Evolutionary conservation across 2,113 vertebrate genomes (phyloP).

Genomic region (Phylloscopus trochiloides): DNA sequence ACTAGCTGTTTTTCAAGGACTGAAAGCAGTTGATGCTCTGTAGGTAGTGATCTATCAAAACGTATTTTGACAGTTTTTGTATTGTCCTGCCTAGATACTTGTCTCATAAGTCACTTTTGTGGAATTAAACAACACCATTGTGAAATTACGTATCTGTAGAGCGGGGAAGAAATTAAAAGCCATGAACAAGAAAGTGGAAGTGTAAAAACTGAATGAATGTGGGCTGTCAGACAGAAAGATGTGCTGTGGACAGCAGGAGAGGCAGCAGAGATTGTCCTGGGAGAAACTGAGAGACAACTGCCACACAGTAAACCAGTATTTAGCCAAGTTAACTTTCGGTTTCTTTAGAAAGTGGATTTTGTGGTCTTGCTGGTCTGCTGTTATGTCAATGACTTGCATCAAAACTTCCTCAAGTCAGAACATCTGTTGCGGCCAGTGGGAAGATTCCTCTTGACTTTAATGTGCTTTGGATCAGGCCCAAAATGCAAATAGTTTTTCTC

Average conservation of each 20-base stretch:
- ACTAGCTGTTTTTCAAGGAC: background rate
- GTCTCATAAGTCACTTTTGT: background rate
- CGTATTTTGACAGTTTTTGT: background rate
- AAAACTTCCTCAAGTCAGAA: constrained; percentile 51
- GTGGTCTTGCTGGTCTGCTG: constrained; percentile 17
- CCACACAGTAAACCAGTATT: background rate
- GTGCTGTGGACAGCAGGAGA: background rate
- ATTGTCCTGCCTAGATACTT: background rate
- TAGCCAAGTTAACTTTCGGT: background rate
- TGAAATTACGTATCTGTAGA: background rate
- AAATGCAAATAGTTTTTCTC: constrained; percentile 59
- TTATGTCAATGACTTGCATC: constrained; percentile 42
- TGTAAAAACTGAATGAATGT: background rate
- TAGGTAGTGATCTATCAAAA: background rate
- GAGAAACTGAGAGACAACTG: background rate
- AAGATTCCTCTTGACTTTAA: constrained; percentile 45
- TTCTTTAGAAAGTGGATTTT: constrained; percentile 37
- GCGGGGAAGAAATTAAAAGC: background rate
- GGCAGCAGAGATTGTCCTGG: background rate
- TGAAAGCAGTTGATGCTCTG: background rate
- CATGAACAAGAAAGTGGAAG: background rate
- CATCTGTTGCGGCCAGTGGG: constrained; percentile 45
- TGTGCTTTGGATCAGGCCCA: constrained; percentile 55
- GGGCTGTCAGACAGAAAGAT: background rate
- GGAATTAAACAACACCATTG: background rate